Conservation (phyloP, 1,140 invertebrate species). For the Neotoxoptera formosana region DNA sequence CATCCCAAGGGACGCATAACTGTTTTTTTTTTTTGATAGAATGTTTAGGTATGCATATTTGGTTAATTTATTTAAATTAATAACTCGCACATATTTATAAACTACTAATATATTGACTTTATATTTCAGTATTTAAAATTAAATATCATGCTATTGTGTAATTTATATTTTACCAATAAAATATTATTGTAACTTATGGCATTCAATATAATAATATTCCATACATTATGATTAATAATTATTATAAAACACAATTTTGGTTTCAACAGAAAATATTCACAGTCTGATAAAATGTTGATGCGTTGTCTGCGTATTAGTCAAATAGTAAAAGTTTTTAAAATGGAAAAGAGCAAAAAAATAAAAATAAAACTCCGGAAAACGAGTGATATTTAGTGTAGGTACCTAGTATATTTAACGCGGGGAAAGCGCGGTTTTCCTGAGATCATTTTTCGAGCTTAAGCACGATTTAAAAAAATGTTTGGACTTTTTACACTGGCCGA, state of each 20-base stretch:
- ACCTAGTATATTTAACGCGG: not conserved
- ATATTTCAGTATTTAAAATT: not conserved
- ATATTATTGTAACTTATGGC: not conserved
- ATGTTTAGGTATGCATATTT: not conserved
- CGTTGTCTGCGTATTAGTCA: not conserved
- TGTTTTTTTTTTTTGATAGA: not conserved
- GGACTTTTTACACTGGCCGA: slow-evolving; percentile 32
- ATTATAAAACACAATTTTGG: not conserved
- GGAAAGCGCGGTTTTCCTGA: not conserved
- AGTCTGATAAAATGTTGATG: not conserved
- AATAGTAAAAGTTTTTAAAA: not conserved
- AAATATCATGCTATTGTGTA: not conserved
- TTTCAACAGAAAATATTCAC: not conserved
- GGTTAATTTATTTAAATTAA: not conserved
- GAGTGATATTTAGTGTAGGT: not conserved
- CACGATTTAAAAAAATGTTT: slow-evolving; percentile 23
- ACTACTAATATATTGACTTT: not conserved
- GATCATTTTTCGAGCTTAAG: slow-evolving; percentile 35
- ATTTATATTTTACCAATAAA: not conserved
- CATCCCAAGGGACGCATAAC: not conserved
- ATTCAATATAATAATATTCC: not conserved
- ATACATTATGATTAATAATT: not conserved
- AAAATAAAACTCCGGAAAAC: not conserved
- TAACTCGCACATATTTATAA: not conserved
- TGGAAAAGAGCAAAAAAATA: not conserved